These are phyloP conservation scores for Acholoe squamosa DNA, from an alignment of 2,888 invertebrate genomes.

Conservation along the genomic window DNA sequence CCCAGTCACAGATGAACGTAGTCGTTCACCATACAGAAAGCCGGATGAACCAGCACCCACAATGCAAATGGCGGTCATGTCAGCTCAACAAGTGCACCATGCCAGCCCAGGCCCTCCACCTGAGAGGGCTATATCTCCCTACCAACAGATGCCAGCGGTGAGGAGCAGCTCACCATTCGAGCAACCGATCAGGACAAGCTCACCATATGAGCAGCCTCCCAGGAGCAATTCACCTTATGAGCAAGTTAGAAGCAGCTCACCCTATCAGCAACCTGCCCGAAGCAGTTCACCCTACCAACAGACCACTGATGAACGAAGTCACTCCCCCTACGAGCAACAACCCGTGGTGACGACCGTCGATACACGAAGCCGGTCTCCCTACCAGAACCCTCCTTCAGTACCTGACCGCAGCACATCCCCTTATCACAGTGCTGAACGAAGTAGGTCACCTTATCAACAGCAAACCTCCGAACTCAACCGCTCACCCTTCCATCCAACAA, in stretches of 20 bases:
- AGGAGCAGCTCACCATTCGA: slow-evolving; percentile 42
- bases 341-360: not conserved
- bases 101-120: not conserved
- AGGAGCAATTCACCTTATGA: slow-evolving; percentile 11
- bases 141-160: slow-evolving; percentile 32
- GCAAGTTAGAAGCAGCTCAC: not conserved
- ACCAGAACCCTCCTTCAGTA: not conserved
- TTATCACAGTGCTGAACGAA: slow-evolving; percentile 15
- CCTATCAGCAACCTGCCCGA: not conserved
- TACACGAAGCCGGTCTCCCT: slow-evolving; percentile 13
- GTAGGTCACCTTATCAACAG: slow-evolving; percentile 41
- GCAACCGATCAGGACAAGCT: not conserved
- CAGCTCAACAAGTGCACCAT: slow-evolving; percentile 67
- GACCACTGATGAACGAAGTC: not conserved
- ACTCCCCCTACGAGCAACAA: slow-evolving; percentile 36
- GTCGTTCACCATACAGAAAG: slow-evolving; percentile 64
- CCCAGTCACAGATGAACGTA: not conserved
- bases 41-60: slow-evolving; percentile 59
- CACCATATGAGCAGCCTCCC: not conserved
- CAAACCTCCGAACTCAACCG: not conserved
- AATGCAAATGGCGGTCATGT: slow-evolving; percentile 70
- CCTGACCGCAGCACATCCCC: not conserved
- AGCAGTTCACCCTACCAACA: not conserved
- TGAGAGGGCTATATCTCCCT: slow-evolving; percentile 25
- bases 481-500: slow-evolving; percentile 25